These are phyloP conservation scores for Reticulitermes speratus DNA, from an alignment of 1,140 invertebrate genomes.

Conservation along the genomic window DNA sequence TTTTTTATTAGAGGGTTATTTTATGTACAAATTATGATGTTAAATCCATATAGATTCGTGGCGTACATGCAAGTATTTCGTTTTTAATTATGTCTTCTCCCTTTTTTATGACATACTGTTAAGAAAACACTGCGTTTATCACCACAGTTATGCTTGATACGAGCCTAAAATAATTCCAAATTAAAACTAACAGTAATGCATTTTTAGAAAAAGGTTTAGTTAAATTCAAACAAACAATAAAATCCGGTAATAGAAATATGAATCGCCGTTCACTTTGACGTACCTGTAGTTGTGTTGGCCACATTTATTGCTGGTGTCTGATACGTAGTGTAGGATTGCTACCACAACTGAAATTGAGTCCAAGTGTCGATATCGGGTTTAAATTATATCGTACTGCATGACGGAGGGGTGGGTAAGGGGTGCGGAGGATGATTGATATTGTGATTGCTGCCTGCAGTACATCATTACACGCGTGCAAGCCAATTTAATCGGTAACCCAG, in stretches of 20 bases:
- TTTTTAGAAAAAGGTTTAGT: too few species aligned
- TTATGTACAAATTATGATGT: too few species aligned
- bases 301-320: not conserved
- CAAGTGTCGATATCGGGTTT: constrained; percentile 18
- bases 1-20: too few species aligned
- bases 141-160: too few species aligned
- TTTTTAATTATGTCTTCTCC: too few species aligned
- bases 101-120: too few species aligned
- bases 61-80: too few species aligned
- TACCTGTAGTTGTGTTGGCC: not conserved
- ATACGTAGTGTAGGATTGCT: not conserved
- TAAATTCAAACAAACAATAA: too few species aligned
- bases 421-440: not conserved
- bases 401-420: not conserved
- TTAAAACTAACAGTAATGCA: too few species aligned
- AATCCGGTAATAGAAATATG: not conserved
- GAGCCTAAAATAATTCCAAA: too few species aligned
- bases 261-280: not conserved
- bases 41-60: too few species aligned
- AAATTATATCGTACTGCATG: constrained; percentile 8
- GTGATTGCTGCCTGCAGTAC: constrained; percentile 3
- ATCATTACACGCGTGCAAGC: not conserved
- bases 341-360: constrained; percentile 9
- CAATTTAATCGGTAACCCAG: constrained; percentile 15
- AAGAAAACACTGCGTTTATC: too few species aligned